phyloP scores from a whole-genome alignment of 2,113 vertebrate genomes.

The Heterotilapia buettikoferi region DNA sequence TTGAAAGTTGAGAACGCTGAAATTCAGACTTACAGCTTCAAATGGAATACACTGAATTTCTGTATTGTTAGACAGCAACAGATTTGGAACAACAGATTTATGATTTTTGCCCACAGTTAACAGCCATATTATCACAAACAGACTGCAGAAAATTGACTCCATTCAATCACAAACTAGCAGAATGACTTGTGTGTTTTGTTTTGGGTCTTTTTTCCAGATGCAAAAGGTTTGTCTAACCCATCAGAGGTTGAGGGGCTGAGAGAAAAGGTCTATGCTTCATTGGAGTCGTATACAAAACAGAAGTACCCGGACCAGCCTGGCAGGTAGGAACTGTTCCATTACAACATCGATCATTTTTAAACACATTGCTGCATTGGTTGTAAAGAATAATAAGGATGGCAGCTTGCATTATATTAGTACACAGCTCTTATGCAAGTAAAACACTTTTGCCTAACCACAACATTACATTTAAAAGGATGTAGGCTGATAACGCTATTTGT shows the following conservation, averaged over 20 bases:
- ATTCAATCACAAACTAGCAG: not conserved
- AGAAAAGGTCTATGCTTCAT: constrained; percentile 92
- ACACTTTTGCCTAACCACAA: not conserved
- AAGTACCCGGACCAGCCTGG: constrained; percentile 94
- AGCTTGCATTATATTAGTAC: not conserved
- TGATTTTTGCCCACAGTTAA: not conserved
- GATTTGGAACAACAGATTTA: not conserved
- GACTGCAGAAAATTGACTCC: not conserved
- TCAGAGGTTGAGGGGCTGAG: constrained; percentile 84
- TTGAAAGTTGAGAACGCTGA: not conserved
- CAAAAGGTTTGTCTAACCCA: constrained; percentile 91
- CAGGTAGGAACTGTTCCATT: constrained; percentile 71
- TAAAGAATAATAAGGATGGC: not conserved
- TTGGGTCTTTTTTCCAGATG: constrained; percentile 72
- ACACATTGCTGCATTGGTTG: not conserved
- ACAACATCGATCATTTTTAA: not conserved
- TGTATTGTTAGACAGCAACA: not conserved
- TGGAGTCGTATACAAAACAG: constrained; percentile 96
- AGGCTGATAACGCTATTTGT: not conserved
- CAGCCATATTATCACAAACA: not conserved
- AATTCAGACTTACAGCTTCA: not conserved
- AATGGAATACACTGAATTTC: not conserved
- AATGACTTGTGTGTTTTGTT: not conserved
- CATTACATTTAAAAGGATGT: not conserved
- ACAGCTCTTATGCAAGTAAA: not conserved